Percentiles rank a stretch among this genome's conserved stretches.
Evolutionary conservation across 2,888 invertebrate species (phyloP).

Genomic region (Resseliella maxima): DNA sequence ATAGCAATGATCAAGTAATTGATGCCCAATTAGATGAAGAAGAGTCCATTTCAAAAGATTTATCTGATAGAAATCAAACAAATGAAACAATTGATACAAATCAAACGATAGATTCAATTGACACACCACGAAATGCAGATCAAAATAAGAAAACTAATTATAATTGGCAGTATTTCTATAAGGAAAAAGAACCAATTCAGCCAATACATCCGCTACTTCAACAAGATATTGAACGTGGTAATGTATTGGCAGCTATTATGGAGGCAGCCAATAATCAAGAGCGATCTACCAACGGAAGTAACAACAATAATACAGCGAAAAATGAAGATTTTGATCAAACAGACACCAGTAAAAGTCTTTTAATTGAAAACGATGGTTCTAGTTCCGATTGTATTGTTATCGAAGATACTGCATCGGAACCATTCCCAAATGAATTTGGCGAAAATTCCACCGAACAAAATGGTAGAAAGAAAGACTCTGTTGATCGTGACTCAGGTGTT

Average conservation of each 20-base stretch:
- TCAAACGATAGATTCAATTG: not conserved
- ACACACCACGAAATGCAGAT: not conserved
- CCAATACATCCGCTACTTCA: constrained; percentile 48
- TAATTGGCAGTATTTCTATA: constrained; percentile 49
- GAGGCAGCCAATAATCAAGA: constrained; percentile 24
- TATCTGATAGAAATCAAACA: not conserved
- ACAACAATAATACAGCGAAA: constrained; percentile 18
- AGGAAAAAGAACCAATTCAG: not conserved
- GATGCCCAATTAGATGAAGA: not conserved
- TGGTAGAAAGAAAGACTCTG: constrained; percentile 17
- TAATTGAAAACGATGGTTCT: constrained; percentile 67
- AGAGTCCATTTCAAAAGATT: not conserved
- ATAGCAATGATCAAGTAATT: constrained; percentile 1
- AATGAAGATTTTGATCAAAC: constrained; percentile 28
- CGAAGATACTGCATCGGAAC: constrained; percentile 62
- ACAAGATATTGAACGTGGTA: constrained; percentile 53
- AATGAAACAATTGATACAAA: not conserved
- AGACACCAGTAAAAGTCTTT: not conserved
- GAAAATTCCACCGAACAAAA: constrained; percentile 56
- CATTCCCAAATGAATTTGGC: constrained; percentile 56
- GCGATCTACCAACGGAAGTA: not conserved
- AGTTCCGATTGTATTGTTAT: constrained; percentile 65
- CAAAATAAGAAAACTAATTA: not conserved
- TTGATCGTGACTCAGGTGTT: constrained; percentile 59
- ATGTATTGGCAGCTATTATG: constrained; percentile 49